Conservation (phyloP, 2,797 vertebrate genomes). For the Enteromius viviparus region DNA sequence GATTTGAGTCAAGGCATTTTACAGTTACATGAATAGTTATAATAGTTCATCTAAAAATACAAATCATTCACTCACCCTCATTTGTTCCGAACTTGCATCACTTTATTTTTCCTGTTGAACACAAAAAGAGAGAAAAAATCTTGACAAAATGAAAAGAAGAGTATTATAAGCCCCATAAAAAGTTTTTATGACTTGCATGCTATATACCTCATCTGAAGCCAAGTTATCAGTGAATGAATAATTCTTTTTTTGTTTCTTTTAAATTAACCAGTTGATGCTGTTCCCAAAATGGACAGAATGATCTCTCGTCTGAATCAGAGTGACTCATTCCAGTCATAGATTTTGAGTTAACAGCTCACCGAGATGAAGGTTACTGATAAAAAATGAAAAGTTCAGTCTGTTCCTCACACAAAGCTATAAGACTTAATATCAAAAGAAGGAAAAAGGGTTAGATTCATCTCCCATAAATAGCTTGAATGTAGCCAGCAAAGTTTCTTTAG, state of each 20-base stretch:
- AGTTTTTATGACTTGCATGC: neutral
- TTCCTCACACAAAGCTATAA: neutral
- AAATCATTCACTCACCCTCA: neutral
- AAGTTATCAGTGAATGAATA: neutral
- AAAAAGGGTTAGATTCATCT: neutral
- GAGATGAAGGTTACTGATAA: neutral
- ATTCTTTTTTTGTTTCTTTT: neutral
- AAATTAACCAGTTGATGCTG: neutral
- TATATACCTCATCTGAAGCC: neutral
- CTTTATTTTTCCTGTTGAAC: neutral
- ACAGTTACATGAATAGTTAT: neutral
- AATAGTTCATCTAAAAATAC: neutral
- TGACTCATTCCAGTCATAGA: neutral
- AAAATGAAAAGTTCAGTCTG: neutral
- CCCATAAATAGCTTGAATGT: neutral
- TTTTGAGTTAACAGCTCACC: neutral
- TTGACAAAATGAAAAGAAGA: neutral
- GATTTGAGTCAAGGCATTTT: neutral
- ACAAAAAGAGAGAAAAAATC: neutral
- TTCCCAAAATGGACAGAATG: neutral
- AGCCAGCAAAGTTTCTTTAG: neutral
- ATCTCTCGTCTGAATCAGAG: neutral
- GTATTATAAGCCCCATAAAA: neutral
- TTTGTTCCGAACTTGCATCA: neutral
- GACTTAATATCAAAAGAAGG: neutral